Evolutionary conservation across 2,113 vertebrate genomes (phyloP).

Genomic region (Pipa parva): DNA sequence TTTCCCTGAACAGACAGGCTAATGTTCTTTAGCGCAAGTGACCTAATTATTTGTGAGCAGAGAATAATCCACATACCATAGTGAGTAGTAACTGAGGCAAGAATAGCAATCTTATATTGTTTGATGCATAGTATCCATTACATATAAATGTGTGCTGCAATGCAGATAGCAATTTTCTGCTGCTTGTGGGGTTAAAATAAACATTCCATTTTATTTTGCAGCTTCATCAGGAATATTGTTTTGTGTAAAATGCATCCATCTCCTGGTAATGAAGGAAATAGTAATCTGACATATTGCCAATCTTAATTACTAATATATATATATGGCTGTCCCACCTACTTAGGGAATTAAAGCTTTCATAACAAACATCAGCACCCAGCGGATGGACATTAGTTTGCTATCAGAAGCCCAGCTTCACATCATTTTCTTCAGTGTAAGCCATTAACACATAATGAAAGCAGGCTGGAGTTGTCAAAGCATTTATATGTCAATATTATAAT

Average conservation of each 20-base stretch:
- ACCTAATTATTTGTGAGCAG: too few species aligned
- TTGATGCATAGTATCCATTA: neutral
- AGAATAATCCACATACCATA: too few species aligned
- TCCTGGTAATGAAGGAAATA: constrained; percentile 2
- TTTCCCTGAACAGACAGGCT: too few species aligned
- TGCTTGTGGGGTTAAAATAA: neutral
- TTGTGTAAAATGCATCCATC: neutral
- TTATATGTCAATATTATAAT: constrained; percentile 7
- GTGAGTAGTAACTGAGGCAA: too few species aligned
- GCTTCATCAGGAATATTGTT: neutral
- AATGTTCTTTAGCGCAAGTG: too few species aligned
- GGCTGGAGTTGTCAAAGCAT: constrained; percentile 1
- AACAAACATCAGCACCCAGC: neutral
- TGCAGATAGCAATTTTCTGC: neutral
- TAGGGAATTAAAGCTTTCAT: constrained; percentile 15
- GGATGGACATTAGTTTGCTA: constrained; percentile 9
- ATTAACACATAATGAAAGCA: constrained; percentile 12
- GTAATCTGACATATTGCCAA: constrained; percentile 32
- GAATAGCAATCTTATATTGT: neutral
- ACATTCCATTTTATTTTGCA: neutral
- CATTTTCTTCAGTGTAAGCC: constrained; percentile 1
- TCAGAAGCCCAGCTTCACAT: neutral
- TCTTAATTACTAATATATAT: constrained; percentile 18
- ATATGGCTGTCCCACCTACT: constrained; percentile 10
- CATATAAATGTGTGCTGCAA: neutral